Evolutionary conservation across 2,888 invertebrate genomes (phyloP).

Genomic region (Agrotis exclamationis): DNA sequence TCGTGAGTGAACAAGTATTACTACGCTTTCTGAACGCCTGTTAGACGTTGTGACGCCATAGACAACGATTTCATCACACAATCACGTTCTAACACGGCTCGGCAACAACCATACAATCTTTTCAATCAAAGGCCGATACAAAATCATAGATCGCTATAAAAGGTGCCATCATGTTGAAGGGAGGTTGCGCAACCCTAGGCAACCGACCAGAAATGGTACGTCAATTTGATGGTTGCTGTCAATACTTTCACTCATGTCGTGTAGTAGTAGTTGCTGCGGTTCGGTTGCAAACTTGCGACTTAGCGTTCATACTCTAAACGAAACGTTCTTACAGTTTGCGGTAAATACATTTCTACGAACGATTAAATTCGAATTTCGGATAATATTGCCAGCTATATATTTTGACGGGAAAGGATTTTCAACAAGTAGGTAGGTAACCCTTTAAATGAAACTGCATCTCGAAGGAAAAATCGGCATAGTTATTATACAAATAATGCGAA

Average conservation of each 20-base stretch:
- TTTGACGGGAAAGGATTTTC: too few species aligned
- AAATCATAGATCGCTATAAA: constrained; percentile 48
- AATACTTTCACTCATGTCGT: constrained; percentile 69
- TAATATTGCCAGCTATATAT: too few species aligned
- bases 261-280: not conserved
- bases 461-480: not conserved
- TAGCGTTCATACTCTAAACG: constrained; percentile 61
- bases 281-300: constrained; percentile 16
- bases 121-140: constrained; percentile 53
- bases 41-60: constrained; percentile 15
- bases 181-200: constrained; percentile 64
- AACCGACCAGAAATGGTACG: constrained; percentile 51
- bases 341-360: constrained; percentile 6
- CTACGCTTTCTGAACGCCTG: constrained; percentile 22
- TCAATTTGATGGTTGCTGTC: constrained; percentile 58
- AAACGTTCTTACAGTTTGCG: constrained; percentile 40
- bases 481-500: not conserved
- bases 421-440: not conserved
- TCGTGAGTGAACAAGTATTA: not conserved
- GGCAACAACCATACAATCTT: constrained; percentile 48
- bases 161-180: constrained; percentile 58
- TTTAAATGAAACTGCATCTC: not conserved
- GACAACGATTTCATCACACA: constrained; percentile 34
- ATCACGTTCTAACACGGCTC: constrained; percentile 15
- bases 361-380: not conserved